These are phyloP conservation scores for Oryzias melastigma DNA, from an alignment of 2,113 vertebrate genomes.

Conservation along the genomic window DNA sequence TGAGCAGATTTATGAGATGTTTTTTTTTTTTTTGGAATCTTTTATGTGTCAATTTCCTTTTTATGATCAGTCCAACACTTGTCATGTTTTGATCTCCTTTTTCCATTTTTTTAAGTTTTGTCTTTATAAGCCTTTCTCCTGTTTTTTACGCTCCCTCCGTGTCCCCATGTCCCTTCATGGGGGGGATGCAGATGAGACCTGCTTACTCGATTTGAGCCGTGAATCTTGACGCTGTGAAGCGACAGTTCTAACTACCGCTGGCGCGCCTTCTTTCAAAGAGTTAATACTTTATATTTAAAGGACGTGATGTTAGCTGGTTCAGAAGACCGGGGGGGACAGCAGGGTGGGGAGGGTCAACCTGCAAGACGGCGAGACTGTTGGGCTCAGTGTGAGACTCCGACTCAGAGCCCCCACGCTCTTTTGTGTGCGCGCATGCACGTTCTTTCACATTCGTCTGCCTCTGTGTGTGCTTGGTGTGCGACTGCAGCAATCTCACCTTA, in stretches of 20 bases:
- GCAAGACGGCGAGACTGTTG: constrained; percentile 69
- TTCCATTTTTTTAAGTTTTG: background rate
- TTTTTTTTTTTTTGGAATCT: too few relatives aligned
- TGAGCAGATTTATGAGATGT: too few relatives aligned
- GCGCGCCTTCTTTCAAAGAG: too few relatives aligned
- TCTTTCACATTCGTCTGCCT: constrained; percentile 1
- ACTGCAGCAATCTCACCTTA: constrained; percentile 19
- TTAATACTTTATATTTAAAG: background rate
- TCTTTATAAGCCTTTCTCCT: background rate
- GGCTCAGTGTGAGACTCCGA: constrained; percentile 77
- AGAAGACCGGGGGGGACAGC: background rate
- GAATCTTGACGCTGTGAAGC: too few relatives aligned
- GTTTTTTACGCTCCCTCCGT: constrained; percentile 1
- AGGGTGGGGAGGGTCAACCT: background rate
- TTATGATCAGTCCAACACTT: too few relatives aligned
- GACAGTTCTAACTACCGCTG: too few relatives aligned
- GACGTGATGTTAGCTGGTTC: constrained; percentile 13
- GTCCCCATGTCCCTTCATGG: too few relatives aligned
- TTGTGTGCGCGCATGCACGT: constrained; percentile 13
- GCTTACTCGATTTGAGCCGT: too few relatives aligned
- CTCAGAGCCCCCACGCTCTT: background rate
- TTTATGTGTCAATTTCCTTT: too few relatives aligned
- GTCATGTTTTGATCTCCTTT: background rate
- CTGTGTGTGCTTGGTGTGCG: constrained; percentile 15
- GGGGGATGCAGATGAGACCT: too few relatives aligned